Conservation (phyloP, 2,888 invertebrate genomes). For the Aleiodes leptofemur region DNA sequence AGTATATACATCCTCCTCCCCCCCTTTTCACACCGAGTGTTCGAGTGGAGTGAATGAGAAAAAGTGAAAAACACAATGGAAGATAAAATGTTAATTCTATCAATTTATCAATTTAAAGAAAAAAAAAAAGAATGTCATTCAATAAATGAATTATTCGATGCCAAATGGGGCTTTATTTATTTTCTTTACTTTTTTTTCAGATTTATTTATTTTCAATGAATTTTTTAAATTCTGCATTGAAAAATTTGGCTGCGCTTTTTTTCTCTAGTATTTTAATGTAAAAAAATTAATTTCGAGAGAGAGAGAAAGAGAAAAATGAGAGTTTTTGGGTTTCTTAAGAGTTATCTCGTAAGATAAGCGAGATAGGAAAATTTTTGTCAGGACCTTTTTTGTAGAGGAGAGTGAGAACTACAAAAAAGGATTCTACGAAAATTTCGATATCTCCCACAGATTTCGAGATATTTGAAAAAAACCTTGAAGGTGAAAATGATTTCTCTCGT, state of each 20-base stretch:
- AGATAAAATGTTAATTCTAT: constrained; percentile 13
- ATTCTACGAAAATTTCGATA: too few relatives aligned
- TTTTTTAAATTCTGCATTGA: constrained; percentile 1
- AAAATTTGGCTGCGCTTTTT: neutral
- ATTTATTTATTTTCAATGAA: neutral
- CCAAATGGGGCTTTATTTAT: constrained; percentile 24
- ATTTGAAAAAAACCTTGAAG: neutral
- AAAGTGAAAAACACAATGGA: constrained; percentile 30
- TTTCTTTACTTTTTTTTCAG: neutral
- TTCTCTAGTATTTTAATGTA: neutral
- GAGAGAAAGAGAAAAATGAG: neutral
- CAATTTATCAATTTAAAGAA: too few relatives aligned
- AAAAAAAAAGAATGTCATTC: neutral
- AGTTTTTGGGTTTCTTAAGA: too few relatives aligned
- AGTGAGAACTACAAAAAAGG: too few relatives aligned
- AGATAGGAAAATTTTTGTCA: too few relatives aligned
- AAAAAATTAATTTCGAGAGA: neutral
- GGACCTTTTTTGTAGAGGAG: too few relatives aligned
- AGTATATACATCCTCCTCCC: constrained; percentile 33
- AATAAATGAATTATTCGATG: constrained; percentile 40
- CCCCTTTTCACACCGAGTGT: too few relatives aligned
- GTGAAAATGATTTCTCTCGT: neutral
- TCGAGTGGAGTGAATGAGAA: too few relatives aligned
- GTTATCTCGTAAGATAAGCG: too few relatives aligned
- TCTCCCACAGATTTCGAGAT: too few relatives aligned